Percentiles rank a stretch among this genome's conserved stretches.
These are phyloP conservation scores for Poeciliopsis retropinna DNA, from an alignment of 2,113 vertebrate species.

Conservation along the genomic window DNA sequence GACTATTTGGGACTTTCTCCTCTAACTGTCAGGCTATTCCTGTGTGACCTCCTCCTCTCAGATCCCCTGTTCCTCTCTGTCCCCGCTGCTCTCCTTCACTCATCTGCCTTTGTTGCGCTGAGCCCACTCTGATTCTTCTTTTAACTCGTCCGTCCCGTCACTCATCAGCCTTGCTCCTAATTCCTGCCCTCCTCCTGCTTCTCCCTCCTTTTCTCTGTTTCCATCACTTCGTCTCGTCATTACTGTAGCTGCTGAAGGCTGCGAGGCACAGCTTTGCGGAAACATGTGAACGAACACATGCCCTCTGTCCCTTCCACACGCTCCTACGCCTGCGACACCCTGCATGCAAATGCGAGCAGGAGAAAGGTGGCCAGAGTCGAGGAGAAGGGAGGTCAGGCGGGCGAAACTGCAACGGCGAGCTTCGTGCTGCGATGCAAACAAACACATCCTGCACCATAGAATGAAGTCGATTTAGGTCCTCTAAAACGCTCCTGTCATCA, in stretches of 20 bases:
- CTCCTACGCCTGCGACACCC: constrained; percentile 60
- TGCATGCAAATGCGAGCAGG: constrained; percentile 71
- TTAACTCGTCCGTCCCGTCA: constrained; percentile 36
- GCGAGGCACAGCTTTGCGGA: constrained; percentile 69
- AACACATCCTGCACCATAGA: constrained; percentile 52
- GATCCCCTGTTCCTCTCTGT: constrained; percentile 36
- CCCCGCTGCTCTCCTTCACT: constrained; percentile 43
- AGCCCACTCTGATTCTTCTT: constrained; percentile 41
- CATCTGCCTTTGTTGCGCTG: constrained; percentile 34
- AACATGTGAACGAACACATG: constrained; percentile 69
- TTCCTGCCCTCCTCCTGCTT: constrained; percentile 28
- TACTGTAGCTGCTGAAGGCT: constrained; percentile 65
- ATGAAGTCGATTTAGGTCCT: constrained; percentile 57
- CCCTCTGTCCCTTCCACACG: constrained; percentile 26
- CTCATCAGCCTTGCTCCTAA: constrained; percentile 30
- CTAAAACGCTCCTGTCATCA: constrained; percentile 73
- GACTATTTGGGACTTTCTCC: constrained; percentile 3
- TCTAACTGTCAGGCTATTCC: constrained; percentile 24
- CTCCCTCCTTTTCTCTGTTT: constrained; percentile 26
- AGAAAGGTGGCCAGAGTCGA: constrained; percentile 50
- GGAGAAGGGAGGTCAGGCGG: constrained; percentile 62
- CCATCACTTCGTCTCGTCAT: constrained; percentile 68
- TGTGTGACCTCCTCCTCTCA: constrained; percentile 28
- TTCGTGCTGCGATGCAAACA: constrained; percentile 53
- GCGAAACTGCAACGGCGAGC: constrained; percentile 15